phyloP scores from a whole-genome alignment of 2,797 vertebrate species.

The Diceros bicornis region DNA sequence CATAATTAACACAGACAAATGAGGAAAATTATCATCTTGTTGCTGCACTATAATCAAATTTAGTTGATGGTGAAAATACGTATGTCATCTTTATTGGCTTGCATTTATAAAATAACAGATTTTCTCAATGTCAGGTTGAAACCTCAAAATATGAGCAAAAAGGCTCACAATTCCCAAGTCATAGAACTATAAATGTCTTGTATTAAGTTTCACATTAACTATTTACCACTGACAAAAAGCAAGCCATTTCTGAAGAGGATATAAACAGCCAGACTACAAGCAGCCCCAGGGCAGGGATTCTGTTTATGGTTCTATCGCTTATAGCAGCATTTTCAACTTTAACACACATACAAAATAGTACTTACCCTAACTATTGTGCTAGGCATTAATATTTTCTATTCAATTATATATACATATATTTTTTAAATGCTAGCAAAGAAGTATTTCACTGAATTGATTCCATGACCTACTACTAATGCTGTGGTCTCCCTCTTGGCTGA shows the following conservation, averaged over 20 bases:
- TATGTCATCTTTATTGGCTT: background rate
- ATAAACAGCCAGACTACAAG: background rate
- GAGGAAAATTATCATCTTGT: background rate
- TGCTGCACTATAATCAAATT: slow-evolving; percentile 40
- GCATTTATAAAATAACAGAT: slow-evolving; percentile 29
- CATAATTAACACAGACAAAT: slow-evolving; percentile 11
- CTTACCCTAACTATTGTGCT: background rate
- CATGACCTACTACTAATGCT: background rate
- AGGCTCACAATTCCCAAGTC: background rate
- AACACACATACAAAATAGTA: background rate
- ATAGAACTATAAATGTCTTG: background rate
- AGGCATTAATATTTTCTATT: background rate
- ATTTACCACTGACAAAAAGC: background rate
- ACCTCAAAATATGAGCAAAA: slow-evolving; percentile 32
- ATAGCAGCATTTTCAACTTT: background rate
- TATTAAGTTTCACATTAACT: slow-evolving; percentile 53
- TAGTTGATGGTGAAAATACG: background rate
- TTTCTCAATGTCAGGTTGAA: slow-evolving; percentile 42
- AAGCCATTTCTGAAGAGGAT: background rate
- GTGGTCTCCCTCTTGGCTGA: background rate
- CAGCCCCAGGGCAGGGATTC: background rate
- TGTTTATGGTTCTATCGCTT: background rate
- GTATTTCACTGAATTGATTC: background rate
- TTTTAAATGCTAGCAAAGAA: slow-evolving; percentile 25
- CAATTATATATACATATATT: background rate